Base-by-base conservation (phyloP, 2,888 invertebrate species). In the Cheilosia grossa region DNA sequence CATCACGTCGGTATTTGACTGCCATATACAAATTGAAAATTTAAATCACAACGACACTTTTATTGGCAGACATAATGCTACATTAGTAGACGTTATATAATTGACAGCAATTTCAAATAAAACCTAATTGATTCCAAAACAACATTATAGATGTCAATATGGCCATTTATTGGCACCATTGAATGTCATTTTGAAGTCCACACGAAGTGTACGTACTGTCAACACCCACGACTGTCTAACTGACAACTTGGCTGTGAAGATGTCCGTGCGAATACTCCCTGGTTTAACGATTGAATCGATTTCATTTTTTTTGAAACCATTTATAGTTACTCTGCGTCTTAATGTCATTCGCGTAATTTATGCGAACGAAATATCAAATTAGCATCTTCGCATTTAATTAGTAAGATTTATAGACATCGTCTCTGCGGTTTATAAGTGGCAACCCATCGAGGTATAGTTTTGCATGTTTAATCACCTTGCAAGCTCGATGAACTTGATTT, bases 401-500 rank as follows among this genome's bases (percentile, higher is more conserved):
- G 17, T 33, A n/a, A 54, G 54, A 30, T 30, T 54, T 54, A 10
- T 6, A 15, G 54, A 54, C 54, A 30, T 10, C 54, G 17, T 10
- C 2, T 53, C 13, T 15, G 53, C 24, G 15, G 24, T 27, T 27
- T 17, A 30, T 27, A 24, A 21, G 3, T 15, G 27, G 15, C 21
- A 17, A 24, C 15, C 53, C 24, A 47, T 21, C 24, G 53, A 53
- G 7, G 53, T 15, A 19, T 13, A 15, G 27, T 53, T 53, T 27
- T 53, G 53, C 24, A 53, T 53, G 15, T 15, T n/a, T 33, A 54
- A 54, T 30, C 15, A n/a, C 4, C n/a, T 33, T 33, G 33, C n/a
- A 54, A 54, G 30, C 54, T 54, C 54, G 30, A 17, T 54, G 54
- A 54, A 54, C 54, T 54, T 54, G 54, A 54, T 54, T 33, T 33